Conservation (phyloP, 1,140 invertebrate genomes). For the Paralvinella palmiformis region DNA sequence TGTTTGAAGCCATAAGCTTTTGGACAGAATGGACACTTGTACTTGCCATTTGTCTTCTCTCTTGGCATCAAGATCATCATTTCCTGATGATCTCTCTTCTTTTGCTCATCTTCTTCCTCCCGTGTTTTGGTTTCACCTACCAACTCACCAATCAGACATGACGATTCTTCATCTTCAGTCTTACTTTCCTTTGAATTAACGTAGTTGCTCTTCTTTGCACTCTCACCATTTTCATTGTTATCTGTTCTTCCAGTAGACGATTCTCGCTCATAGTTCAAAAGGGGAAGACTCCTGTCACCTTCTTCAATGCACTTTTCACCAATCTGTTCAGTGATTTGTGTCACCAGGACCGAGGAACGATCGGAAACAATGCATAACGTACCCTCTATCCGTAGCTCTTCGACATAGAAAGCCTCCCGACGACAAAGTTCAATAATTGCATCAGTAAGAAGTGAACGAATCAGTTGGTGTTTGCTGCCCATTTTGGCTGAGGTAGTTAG, state of each 20-base stretch:
- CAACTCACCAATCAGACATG: no score
- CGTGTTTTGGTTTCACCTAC: no score
- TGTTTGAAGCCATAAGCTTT: conserved; percentile 20
- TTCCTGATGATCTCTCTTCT: no score
- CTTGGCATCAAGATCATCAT: no score
- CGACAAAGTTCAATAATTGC: conserved; percentile 20
- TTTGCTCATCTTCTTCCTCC: no score
- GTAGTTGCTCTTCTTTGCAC: no score
- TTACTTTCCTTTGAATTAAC: no score
- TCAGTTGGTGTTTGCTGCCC: conserved; percentile 6
- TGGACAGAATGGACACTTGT: conserved; percentile 18
- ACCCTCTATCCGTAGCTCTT: conserved; percentile 20
- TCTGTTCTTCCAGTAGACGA: no score
- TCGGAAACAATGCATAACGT: conserved; percentile 20
- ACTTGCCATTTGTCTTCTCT: conserved; percentile 14
- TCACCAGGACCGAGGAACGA: conserved; percentile 15
- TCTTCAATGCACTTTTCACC: neutral
- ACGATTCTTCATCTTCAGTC: no score
- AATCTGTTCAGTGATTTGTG: conserved; percentile 20
- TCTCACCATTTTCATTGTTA: no score
- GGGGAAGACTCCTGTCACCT: neutral
- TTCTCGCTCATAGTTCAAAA: neutral
- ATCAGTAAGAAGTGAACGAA: conserved; percentile 11
- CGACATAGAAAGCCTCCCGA: conserved; percentile 17
- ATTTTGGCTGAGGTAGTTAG: neutral